Evolutionary conservation across 2,797 vertebrate genomes (phyloP), one percentile per base, ranked within the genome.

Genomic region (Melanotaenia pygmaea): DNA sequence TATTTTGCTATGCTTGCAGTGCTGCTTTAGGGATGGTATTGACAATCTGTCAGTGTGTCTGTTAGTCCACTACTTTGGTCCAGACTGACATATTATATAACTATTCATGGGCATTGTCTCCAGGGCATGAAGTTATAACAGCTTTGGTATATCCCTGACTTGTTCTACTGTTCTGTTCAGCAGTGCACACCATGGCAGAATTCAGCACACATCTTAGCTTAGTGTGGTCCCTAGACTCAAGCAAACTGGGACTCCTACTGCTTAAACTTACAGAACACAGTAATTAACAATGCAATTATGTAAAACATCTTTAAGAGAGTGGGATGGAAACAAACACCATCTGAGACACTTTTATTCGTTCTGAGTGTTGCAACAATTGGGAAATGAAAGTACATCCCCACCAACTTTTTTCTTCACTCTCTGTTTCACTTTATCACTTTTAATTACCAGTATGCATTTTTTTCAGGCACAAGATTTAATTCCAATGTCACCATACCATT

Each of bases 201-300:
- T 66, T 50, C 70, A 74, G 32, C 57, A 37, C 56, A 71, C 20
- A 64, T 53, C 53, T 60, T 68, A 59, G 79, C 63, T 77, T 62
- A 12, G 64, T 34, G 56, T 72, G 20, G 35, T 74, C 77, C 56
- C 20, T 8, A 20, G 53, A 43, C 30, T 76, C 45, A 50, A 47
- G 68, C 51, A 80, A 80, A 82, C 43, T 45, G 73, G 30, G 43
- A 70, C 47, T 67, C 63, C 63, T 20, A 30, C 60, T 64, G 61
- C 76, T 77, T 82, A 76, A 79, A 83, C 74, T 58, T 67, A 71
- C 57, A 79, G 59, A 80, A 70, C 76, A 80, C 40, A 65, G 51
- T 78, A 82, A 85, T 86, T 82, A 83, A 53, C 72, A 74, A 73
- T 67, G 66, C 60, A 86, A 78, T 83, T 85, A 85, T 80, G 68